phyloP scores from a whole-genome alignment of 1,140 invertebrate species.

The Zaprionus kolodkinae region DNA sequence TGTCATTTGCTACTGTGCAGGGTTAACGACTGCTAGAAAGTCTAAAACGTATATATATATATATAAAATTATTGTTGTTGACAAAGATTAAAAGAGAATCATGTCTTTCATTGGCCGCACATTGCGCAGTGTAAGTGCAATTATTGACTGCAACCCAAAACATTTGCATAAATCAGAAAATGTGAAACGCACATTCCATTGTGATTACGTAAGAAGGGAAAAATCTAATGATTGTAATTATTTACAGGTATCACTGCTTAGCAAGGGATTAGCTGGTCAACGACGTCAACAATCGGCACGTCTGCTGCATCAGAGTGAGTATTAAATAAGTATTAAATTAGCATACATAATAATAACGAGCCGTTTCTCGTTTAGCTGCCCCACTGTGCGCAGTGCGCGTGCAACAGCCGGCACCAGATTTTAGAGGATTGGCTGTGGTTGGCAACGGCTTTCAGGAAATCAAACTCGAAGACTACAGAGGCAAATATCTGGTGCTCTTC shows the following conservation, averaged over 20 bases:
- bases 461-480: constrained; percentile 92
- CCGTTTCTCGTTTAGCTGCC: constrained; percentile 43
- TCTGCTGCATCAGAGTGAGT: constrained; percentile 76
- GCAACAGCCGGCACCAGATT: constrained; percentile 94
- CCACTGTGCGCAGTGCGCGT: constrained; percentile 85
- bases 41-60: neutral
- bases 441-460: constrained; percentile 96
- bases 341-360: too few relatives aligned
- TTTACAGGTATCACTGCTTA: constrained; percentile 65
- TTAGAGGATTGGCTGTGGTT: constrained; percentile 94
- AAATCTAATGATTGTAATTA: constrained; percentile 20
- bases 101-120: constrained; percentile 77
- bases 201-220: constrained; percentile 66
- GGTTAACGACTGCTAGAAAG: constrained; percentile 18
- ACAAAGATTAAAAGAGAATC: constrained; percentile 19
- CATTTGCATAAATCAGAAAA: constrained; percentile 14
- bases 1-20: constrained; percentile 17
- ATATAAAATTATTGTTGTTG: neutral
- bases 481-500: constrained; percentile 93
- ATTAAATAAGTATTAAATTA: too few relatives aligned
- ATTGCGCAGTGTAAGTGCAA: constrained; percentile 71
- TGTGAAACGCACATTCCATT: constrained; percentile 40
- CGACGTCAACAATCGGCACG: constrained; percentile 46
- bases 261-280: constrained; percentile 51
- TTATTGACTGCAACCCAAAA: neutral